phyloP scores from a whole-genome alignment of 2,113 vertebrate species.

The Bubalus kerabau region DNA sequence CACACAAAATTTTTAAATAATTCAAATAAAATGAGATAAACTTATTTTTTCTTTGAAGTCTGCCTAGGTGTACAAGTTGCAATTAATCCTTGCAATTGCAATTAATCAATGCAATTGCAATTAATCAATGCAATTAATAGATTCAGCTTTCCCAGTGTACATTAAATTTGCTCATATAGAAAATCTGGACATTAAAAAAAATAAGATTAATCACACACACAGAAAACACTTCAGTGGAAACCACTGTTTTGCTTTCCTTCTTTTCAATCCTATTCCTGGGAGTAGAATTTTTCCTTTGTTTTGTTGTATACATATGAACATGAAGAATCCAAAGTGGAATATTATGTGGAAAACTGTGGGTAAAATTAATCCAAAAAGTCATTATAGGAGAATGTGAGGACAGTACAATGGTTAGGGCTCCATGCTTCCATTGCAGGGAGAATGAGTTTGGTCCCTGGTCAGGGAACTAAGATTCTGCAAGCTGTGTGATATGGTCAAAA shows the following conservation, averaged over 20 bases:
- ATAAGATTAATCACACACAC: background rate
- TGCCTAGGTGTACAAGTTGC: background rate
- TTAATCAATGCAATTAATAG: background rate
- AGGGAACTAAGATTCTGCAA: background rate
- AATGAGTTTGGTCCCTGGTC: background rate
- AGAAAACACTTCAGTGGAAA: background rate
- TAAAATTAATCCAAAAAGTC: constrained; percentile 12
- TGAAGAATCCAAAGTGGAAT: background rate
- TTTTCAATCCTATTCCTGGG: background rate
- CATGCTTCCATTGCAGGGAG: background rate
- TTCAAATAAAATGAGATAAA: background rate
- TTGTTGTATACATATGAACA: background rate
- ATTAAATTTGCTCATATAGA: background rate
- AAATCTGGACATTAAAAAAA: background rate
- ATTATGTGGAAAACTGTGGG: constrained; percentile 47
- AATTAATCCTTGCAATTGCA: background rate
- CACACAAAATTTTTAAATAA: background rate
- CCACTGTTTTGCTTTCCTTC: background rate
- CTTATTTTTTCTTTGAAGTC: background rate
- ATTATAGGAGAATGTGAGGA: background rate
- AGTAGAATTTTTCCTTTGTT: background rate
- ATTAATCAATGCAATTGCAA: no score
- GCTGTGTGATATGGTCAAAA: background rate
- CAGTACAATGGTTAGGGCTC: background rate
- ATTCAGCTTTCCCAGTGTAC: background rate